Evolutionary conservation across 1,140 invertebrate genomes (phyloP).

Genomic region (Apocrypta bakeri): DNA sequence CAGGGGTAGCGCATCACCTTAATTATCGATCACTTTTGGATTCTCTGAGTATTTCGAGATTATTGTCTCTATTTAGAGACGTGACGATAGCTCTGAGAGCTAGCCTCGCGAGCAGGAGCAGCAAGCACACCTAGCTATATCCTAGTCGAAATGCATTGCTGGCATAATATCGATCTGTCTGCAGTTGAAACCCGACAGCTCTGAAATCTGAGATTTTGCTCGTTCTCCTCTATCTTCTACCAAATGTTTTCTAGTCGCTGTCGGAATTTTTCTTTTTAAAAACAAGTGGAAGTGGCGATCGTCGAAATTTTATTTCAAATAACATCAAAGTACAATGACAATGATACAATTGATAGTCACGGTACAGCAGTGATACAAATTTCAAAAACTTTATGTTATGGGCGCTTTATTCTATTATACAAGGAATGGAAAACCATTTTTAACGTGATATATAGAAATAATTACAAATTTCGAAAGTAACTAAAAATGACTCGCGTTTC

Average conservation of each 20-base stretch:
- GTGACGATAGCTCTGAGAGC: not conserved
- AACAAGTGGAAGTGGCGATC: not conserved
- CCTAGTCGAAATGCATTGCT: constrained; percentile 4
- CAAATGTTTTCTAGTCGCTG: not conserved
- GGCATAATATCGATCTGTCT: constrained; percentile 4
- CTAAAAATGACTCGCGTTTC: too few species aligned
- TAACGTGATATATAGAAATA: too few species aligned
- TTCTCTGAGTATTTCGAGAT: not conserved
- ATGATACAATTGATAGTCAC: too few species aligned
- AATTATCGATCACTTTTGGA: not conserved
- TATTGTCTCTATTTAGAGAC: not conserved
- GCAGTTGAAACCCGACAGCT: constrained; percentile 5
- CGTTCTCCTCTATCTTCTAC: not conserved
- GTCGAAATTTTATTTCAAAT: not conserved
- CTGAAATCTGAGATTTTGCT: constrained; percentile 2
- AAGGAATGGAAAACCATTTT: too few species aligned
- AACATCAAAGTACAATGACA: too few species aligned
- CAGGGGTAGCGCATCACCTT: not conserved
- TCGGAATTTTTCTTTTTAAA: not conserved
- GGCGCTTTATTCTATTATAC: too few species aligned
- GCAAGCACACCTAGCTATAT: not conserved
- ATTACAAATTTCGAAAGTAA: too few species aligned
- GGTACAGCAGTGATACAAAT: too few species aligned
- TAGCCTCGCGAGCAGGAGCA: not conserved
- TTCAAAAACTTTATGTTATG: too few species aligned